A percentile compares a stretch with the other conserved stretches of the same genome.
Conservation (phyloP, 2,797 vertebrate genomes). For the Aphelocoma californica region DNA sequence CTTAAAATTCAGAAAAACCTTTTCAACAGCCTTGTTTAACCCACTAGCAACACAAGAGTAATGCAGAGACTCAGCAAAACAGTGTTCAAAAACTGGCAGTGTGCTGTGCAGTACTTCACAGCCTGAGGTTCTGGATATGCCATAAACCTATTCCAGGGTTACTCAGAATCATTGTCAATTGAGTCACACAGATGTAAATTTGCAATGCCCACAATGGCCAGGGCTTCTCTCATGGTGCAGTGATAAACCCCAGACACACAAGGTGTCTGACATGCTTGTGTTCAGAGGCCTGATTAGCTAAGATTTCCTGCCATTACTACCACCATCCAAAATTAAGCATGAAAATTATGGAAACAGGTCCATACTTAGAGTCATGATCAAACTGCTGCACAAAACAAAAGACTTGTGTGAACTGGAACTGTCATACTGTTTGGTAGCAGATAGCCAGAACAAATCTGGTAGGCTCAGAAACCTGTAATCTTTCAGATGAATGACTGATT, state of each 20-base stretch:
- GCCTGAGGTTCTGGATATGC: not conserved
- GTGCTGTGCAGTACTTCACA: not conserved
- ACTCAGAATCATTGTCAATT: not conserved
- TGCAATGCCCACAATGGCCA: not conserved
- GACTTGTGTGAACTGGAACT: not conserved
- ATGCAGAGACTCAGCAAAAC: not conserved
- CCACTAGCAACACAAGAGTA: not conserved
- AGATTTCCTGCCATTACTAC: not conserved
- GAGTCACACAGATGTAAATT: not conserved
- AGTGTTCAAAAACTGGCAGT: not conserved
- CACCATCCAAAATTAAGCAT: not conserved
- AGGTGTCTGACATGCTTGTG: not conserved
- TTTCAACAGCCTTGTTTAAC: not conserved
- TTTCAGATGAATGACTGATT: not conserved
- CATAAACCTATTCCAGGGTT: not conserved
- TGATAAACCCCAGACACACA: not conserved
- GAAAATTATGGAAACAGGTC: not conserved
- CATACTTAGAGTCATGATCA: not conserved
- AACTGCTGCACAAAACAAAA: not conserved
- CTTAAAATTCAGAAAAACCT: not conserved
- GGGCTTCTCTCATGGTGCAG: not conserved
- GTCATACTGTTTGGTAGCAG: not conserved
- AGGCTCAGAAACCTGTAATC: not conserved
- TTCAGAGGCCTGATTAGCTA: not conserved
- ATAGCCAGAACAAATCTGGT: not conserved